These are phyloP conservation scores for Gambelia wislizenii DNA, from an alignment of 2,797 vertebrate species.

Conservation along the genomic window DNA sequence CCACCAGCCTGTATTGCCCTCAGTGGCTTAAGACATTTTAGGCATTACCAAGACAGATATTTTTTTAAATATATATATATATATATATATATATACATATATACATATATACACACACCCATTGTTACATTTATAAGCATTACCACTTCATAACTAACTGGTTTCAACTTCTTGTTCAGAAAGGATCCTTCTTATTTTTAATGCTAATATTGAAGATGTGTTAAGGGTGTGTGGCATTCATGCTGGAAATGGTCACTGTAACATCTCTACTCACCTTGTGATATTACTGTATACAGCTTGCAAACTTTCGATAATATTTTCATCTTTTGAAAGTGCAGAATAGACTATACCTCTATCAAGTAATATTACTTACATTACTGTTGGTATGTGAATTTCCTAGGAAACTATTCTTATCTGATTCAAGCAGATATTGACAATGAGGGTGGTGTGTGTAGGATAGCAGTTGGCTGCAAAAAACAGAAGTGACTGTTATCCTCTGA, in stretches of 20 bases:
- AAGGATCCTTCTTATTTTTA: background rate
- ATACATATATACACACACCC: too few relatives aligned
- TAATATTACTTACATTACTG: too few relatives aligned
- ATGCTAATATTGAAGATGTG: background rate
- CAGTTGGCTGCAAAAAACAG: conserved; percentile 56
- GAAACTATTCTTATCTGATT: conserved; percentile 39
- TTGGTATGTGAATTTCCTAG: conserved; percentile 7
- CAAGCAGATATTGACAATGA: conserved; percentile 51
- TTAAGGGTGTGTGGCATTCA: background rate
- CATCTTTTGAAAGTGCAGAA: background rate
- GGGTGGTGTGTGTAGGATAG: conserved; percentile 40
- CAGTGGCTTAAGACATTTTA: too few relatives aligned
- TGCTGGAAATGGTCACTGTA: background rate
- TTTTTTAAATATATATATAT: too few relatives aligned
- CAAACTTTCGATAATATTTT: background rate
- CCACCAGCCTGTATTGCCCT: too few relatives aligned
- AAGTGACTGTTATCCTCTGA: conserved; percentile 54
- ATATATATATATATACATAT: too few relatives aligned
- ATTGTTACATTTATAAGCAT: background rate
- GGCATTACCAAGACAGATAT: too few relatives aligned
- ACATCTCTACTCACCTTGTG: background rate
- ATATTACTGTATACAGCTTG: background rate
- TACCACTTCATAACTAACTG: background rate
- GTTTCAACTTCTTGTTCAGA: background rate
- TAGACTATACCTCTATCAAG: too few relatives aligned